Conservation (phyloP, 2,113 vertebrate genomes). For the Sander lucioperca region DNA sequence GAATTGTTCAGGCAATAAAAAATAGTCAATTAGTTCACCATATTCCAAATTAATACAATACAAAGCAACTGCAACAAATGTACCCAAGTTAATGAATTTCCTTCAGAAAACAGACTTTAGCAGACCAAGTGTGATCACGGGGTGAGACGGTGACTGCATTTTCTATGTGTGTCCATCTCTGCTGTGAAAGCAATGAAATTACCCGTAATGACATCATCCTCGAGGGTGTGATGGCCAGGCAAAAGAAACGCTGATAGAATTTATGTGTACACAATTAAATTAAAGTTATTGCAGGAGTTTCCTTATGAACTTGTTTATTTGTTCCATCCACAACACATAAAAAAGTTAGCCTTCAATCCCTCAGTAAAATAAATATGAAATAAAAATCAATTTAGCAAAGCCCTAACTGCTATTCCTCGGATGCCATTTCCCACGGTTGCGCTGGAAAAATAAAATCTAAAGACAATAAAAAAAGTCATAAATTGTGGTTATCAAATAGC, state of each 20-base stretch:
- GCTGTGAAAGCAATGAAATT: constrained; percentile 65
- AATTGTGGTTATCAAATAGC: constrained; percentile 75
- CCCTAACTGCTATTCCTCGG: constrained; percentile 73
- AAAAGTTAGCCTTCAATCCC: constrained; percentile 72
- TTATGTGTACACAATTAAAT: constrained; percentile 81
- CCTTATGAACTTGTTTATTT: constrained; percentile 81
- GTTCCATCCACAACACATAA: constrained; percentile 72
- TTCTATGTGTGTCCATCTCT: constrained; percentile 40
- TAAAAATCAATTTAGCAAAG: constrained; percentile 81
- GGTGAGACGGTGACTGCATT: background rate
- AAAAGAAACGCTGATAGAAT: constrained; percentile 72
- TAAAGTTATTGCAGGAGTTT: constrained; percentile 81
- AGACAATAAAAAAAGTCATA: constrained; percentile 80
- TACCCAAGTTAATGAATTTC: constrained; percentile 14
- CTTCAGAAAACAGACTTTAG: constrained; percentile 29
- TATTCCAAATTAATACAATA: background rate
- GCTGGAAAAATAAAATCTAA: constrained; percentile 74
- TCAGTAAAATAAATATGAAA: constrained; percentile 78
- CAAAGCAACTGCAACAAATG: constrained; percentile 8
- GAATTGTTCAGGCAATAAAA: constrained; percentile 11
- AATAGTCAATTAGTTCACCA: background rate
- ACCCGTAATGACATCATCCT: constrained; percentile 77
- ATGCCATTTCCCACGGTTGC: constrained; percentile 64
- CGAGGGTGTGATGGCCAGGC: constrained; percentile 46
- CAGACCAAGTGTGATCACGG: constrained; percentile 3